phyloP scores from a whole-genome alignment of 2,797 vertebrate genomes.

The Linurgus olivaceus region DNA sequence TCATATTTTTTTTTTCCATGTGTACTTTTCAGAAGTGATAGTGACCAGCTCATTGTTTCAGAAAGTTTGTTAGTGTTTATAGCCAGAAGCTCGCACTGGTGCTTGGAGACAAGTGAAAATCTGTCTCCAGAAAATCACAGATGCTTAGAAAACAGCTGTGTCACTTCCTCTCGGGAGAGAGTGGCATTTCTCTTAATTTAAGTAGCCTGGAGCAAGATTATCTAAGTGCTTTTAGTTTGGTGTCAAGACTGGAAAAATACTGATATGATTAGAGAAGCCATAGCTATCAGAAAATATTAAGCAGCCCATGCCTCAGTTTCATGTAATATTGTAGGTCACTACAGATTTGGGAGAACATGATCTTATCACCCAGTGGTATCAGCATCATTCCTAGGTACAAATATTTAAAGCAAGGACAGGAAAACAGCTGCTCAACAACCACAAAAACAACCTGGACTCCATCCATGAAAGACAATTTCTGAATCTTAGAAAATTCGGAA shows the following conservation, averaged over 20 bases:
- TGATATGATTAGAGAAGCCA: neutral
- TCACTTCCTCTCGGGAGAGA: neutral
- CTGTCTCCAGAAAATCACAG: neutral
- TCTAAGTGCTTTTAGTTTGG: neutral
- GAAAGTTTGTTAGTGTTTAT: neutral
- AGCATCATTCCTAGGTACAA: neutral
- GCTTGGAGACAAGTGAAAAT: neutral
- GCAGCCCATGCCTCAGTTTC: neutral
- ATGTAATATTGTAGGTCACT: rapidly evolving
- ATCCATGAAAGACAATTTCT: neutral
- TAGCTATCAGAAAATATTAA: neutral
- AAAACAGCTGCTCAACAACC: neutral
- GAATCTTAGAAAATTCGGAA: neutral
- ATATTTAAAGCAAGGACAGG: neutral
- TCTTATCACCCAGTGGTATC: neutral
- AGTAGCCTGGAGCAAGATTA: neutral
- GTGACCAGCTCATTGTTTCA: neutral
- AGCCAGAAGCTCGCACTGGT: neutral
- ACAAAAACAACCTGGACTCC: neutral
- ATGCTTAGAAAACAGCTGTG: neutral
- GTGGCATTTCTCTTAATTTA: neutral
- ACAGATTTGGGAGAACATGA: neutral
- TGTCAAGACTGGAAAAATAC: neutral
- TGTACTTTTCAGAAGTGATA: neutral
- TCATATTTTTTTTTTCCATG: rapidly evolving